Percentiles rank a stretch among this genome's conserved stretches.
Conservation (phyloP, 2,888 invertebrate species). For the Alcis repandata region DNA sequence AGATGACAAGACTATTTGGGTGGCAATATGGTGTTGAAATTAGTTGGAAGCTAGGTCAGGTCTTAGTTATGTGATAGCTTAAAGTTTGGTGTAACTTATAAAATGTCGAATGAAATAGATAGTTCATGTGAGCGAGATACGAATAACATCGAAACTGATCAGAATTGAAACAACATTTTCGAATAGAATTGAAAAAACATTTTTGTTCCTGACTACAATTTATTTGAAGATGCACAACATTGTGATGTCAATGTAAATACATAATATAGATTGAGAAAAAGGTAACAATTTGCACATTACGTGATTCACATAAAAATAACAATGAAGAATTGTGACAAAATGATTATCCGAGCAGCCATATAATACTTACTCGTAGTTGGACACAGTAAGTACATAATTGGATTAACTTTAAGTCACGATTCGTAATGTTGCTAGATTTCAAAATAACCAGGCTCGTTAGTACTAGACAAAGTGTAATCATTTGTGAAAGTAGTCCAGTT, state of each 20-base stretch:
- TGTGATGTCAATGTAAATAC: not conserved
- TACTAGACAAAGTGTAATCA: conserved; percentile 21
- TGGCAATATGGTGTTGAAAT: conserved; percentile 16
- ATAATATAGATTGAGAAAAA: not conserved
- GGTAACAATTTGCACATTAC: conserved; percentile 54
- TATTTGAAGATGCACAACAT: not conserved
- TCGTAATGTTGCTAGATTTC: conserved; percentile 50
- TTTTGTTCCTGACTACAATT: not conserved
- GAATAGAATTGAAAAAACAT: no score
- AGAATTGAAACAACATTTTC: not conserved
- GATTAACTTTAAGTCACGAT: conserved; percentile 59
- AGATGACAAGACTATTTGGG: conserved; percentile 17
- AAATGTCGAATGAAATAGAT: not conserved
- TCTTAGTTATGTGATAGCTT: conserved; percentile 21
- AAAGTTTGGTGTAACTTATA: conserved; percentile 2
- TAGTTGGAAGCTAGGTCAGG: conserved; percentile 27
- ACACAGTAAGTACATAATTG: conserved; percentile 62
- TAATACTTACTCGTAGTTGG: conserved; percentile 35
- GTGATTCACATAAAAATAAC: conserved; percentile 55
- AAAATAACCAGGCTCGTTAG: conserved; percentile 42
- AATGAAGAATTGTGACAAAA: conserved; percentile 56
- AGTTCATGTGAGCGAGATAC: not conserved
- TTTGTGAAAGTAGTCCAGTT: conserved; percentile 24
- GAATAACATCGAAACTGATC: not conserved
- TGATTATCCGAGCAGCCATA: conserved; percentile 51